These are phyloP conservation scores for Bilobella aurantiaca DNA, from an alignment of 1,140 invertebrate species.

Conservation along the genomic window DNA sequence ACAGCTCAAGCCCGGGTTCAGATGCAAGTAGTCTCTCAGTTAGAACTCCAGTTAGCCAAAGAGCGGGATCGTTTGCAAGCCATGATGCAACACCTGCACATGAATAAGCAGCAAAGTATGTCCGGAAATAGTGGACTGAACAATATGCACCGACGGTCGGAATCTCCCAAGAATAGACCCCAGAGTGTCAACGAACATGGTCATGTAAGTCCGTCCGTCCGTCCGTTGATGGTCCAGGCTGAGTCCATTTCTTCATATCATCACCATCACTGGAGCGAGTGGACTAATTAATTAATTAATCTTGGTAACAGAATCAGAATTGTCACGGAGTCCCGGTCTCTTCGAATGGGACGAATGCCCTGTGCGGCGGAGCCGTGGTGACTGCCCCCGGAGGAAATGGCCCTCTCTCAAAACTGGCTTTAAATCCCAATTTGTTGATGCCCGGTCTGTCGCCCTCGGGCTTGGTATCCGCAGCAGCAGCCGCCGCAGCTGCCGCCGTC, in stretches of 20 bases:
- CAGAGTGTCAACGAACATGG: conserved; percentile 25
- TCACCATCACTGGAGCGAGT: no score
- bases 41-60: conserved; percentile 84
- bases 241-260: conserved; percentile 41
- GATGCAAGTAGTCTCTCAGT: conserved; percentile 92
- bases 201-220: neutral
- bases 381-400: conserved; percentile 18
- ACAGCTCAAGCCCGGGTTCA: conserved; percentile 91
- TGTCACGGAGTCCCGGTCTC: conserved; percentile 29
- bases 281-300: no score
- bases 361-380: no score
- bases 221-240: neutral
- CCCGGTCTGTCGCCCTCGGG: conserved; percentile 47
- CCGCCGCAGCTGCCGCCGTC: conserved; percentile 20
- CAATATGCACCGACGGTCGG: conserved; percentile 11
- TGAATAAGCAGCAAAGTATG: conserved; percentile 57
- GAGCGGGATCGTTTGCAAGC: conserved; percentile 85
- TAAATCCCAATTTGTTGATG: conserved; percentile 40
- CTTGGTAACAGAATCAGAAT: conserved; percentile 20
- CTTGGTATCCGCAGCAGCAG: conserved; percentile 43
- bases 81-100: conserved; percentile 97
- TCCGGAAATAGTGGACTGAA: conserved; percentile 20
- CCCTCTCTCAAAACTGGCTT: no score
- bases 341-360: conserved; percentile 19
- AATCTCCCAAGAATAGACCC: conserved; percentile 35